Percentiles rank a stretch among this genome's conserved stretches.
These are phyloP conservation scores for Phoxinus phoxinus DNA, from an alignment of 2,113 vertebrate species.

Conservation along the genomic window DNA sequence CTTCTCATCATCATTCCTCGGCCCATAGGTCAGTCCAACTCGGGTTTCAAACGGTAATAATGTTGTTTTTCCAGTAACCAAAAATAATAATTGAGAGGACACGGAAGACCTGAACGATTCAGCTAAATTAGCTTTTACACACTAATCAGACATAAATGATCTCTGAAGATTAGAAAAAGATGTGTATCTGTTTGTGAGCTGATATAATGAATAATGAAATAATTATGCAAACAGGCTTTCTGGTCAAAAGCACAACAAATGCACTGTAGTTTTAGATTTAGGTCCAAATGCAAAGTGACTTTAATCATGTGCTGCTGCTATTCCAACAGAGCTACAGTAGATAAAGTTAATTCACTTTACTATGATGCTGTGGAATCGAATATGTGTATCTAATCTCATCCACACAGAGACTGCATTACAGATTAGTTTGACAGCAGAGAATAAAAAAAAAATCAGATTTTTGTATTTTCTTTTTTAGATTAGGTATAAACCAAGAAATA, in stretches of 20 bases:
- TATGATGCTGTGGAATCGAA: slow-evolving; percentile 1
- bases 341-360: not conserved
- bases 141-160: slow-evolving; percentile 66
- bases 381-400: not conserved
- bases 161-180: slow-evolving; percentile 56
- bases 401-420: not conserved
- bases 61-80: not conserved
- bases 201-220: not conserved
- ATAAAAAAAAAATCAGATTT: not conserved
- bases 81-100: not conserved
- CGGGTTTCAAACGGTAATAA: not conserved
- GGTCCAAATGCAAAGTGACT: not conserved
- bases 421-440: slow-evolving; percentile 14
- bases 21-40: not conserved
- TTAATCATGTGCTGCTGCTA: not conserved
- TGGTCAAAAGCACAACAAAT: not conserved
- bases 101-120: slow-evolving; percentile 21
- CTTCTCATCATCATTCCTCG: not conserved
- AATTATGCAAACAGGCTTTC: not conserved
- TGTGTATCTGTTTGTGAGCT: slow-evolving; percentile 7
- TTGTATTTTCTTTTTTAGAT: not conserved
- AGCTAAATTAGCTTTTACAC: slow-evolving; percentile 60
- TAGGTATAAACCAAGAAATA: slow-evolving; percentile 14
- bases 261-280: not conserved
- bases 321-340: not conserved